These are phyloP conservation scores for Carterocephalus palaemon DNA, from an alignment of 2,888 invertebrate genomes.

Conservation along the genomic window DNA sequence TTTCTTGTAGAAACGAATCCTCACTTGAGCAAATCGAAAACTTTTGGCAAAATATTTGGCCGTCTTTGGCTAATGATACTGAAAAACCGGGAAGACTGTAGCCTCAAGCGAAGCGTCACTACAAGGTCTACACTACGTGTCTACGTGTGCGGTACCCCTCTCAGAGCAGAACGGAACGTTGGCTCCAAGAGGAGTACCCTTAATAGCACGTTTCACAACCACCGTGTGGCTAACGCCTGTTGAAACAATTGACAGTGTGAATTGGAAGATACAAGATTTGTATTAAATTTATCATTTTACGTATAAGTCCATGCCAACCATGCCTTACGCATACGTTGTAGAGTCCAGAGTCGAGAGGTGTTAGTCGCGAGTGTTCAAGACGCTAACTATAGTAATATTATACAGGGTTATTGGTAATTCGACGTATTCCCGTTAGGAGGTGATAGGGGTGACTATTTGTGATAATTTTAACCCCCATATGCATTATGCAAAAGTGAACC, in stretches of 20 bases:
- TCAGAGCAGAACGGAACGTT: constrained; percentile 37
- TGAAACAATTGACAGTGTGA: constrained; percentile 69
- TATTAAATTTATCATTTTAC: constrained; percentile 42
- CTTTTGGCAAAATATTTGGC: constrained; percentile 62
- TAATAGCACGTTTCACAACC: constrained; percentile 77
- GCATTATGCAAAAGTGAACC: no score
- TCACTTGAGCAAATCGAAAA: constrained; percentile 55
- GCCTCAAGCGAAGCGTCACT: constrained; percentile 72
- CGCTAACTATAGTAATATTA: constrained; percentile 39
- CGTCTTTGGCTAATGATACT: constrained; percentile 61
- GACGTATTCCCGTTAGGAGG: no score
- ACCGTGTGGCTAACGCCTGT: constrained; percentile 71
- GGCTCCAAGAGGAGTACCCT: constrained; percentile 48
- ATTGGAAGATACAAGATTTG: constrained; percentile 60
- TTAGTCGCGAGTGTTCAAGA: constrained; percentile 47
- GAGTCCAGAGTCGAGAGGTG: constrained; percentile 31
- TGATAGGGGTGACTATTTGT: no score
- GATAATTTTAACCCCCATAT: no score
- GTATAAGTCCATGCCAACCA: constrained; percentile 69
- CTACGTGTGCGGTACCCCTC: constrained; percentile 60
- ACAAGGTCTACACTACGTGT: constrained; percentile 71
- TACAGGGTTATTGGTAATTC: constrained; percentile 25
- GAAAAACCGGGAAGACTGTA: constrained; percentile 60
- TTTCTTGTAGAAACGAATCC: constrained; percentile 18
- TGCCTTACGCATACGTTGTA: constrained; percentile 40